Evolutionary conservation across 2,113 vertebrate species (phyloP).

Genomic region (Clarias macrocephalus): DNA sequence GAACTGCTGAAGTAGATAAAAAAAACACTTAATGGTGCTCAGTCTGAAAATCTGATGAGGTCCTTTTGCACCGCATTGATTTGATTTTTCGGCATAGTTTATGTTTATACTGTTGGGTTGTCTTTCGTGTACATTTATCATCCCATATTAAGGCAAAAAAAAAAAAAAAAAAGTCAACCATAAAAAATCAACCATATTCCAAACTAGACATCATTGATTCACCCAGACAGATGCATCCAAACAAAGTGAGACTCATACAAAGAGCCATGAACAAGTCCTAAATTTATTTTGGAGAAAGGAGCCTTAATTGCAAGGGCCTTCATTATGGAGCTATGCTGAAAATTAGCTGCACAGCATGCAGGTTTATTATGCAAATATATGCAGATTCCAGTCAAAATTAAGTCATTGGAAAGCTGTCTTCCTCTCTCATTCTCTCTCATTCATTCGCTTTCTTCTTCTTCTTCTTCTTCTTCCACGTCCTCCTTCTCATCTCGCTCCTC

Average conservation of each 20-base stretch:
- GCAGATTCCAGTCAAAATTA: conserved; percentile 85
- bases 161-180: not conserved
- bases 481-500: conserved; percentile 63
- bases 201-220: not conserved
- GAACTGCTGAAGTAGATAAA: not conserved
- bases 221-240: conserved; percentile 40
- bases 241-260: conserved; percentile 51
- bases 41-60: no score
- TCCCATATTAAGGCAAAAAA: not conserved
- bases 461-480: conserved; percentile 4
- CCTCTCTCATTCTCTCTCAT: conserved; percentile 53
- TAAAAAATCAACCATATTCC: not conserved
- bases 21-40: not conserved
- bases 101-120: not conserved
- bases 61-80: not conserved
- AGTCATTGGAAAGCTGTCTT: conserved; percentile 86
- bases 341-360: conserved; percentile 69
- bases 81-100: not conserved
- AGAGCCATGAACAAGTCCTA: conserved; percentile 62
- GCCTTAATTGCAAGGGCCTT: conserved; percentile 79
- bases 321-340: conserved; percentile 75
- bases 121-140: not conserved
- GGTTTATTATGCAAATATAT: conserved; percentile 89
- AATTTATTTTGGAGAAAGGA: conserved; percentile 74
- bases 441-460: conserved; percentile 29